Percentiles rank a stretch among this genome's conserved stretches.
Evolutionary conservation across 2,113 vertebrate genomes (phyloP).

Genomic region (Tachycineta bicolor): DNA sequence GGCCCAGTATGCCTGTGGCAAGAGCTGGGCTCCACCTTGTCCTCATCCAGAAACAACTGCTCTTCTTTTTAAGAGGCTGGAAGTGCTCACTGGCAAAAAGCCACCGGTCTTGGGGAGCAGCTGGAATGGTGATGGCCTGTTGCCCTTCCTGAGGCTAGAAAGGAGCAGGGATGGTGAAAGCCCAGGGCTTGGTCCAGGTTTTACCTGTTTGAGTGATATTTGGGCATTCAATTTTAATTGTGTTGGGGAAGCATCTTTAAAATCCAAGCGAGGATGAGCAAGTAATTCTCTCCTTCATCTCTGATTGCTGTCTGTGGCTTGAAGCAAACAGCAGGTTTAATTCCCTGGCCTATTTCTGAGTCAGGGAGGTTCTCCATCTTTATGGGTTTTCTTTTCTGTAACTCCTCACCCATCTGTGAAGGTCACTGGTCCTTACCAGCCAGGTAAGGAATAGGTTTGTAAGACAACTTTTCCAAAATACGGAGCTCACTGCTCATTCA

Average conservation of each 20-base stretch:
- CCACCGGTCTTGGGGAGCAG: not conserved
- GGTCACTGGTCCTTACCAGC: not conserved
- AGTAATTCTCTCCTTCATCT: not conserved
- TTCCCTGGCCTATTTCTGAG: not conserved
- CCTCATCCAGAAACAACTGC: not conserved
- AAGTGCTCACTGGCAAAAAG: not conserved
- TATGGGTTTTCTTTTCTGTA: not conserved
- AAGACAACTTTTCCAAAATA: not conserved
- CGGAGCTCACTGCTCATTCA: not conserved
- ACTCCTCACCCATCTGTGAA: not conserved
- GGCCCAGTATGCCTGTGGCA: not conserved
- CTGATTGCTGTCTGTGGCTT: not conserved
- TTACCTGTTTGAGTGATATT: not conserved
- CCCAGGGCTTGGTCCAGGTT: not conserved
- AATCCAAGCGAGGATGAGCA: not conserved
- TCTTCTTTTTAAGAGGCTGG: not conserved
- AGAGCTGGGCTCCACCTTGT: accelerated
- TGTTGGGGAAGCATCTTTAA: not conserved
- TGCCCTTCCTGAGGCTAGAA: accelerated
- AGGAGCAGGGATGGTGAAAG: not conserved
- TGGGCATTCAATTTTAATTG: not conserved
- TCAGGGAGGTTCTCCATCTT: not conserved
- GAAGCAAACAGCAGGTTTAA: not conserved
- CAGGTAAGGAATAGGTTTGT: not conserved
- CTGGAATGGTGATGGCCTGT: not conserved